Evolutionary conservation across 2,113 vertebrate genomes (phyloP), one percentile per base, ranked within the genome.

Genomic region (Gymnocephalus cernua): DNA sequence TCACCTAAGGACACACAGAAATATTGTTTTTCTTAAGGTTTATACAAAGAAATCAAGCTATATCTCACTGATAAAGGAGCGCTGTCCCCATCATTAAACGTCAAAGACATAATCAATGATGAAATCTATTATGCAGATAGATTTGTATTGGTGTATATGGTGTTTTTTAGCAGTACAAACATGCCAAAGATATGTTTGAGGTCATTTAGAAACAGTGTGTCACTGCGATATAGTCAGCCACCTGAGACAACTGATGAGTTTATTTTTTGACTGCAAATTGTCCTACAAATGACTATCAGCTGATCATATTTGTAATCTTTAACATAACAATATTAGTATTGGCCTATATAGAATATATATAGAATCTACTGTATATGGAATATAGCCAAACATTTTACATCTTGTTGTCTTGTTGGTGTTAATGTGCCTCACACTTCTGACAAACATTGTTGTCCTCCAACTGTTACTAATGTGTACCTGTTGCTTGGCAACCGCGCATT

Each of bases 1-100:
- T 95, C 56, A 99, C 98, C 98, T 99, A 73, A 27, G 14, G 57
- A 71, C 14, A 82, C 1, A 73, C 6, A 79, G 5, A 80, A 41
- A 59, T 32, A 41, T 4, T 23, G 2, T 45, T 41, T n/a, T 18
- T 45, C 11, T 25, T 5, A 0, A 70, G 16, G 21, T 27, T 61
- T 21, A 21, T 51, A 23, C 2, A 10, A 41, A 41, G 9, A 67
- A 51, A 63, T 38, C 6, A 25, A 67, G 14, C 13, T 3, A 23
- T 25, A 53, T 47, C 32, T 32, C 8, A 5, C 19, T 51, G 10
- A 27, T 10, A 25, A 47, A 50, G 18, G 3, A 57, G 7, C 2
- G 0, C 4, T 12, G 12, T 59, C 10, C 5, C 25, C 1, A 23
- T 63, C 16, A 73, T 15, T 23, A 2, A 51, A 53, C 23, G 6